Percentiles rank a stretch among this genome's conserved stretches.
Evolutionary conservation across 2,113 vertebrate genomes (phyloP).

Genomic region (Isurus oxyrinchus): DNA sequence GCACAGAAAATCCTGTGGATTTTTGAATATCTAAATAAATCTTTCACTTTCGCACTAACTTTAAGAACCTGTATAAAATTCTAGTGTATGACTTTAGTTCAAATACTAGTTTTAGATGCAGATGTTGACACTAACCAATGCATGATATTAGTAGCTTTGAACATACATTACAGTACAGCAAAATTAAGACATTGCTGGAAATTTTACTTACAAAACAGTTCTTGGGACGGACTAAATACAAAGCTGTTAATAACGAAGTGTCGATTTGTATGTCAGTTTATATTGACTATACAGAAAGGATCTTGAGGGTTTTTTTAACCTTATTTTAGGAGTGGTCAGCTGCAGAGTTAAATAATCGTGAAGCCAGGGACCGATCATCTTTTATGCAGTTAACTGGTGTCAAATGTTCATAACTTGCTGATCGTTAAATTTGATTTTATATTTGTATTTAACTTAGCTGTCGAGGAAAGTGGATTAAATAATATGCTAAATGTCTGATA

Average conservation of each 20-base stretch:
- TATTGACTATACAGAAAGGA: neutral
- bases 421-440: neutral
- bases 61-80: neutral
- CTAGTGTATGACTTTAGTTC: neutral
- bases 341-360: neutral
- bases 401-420: neutral
- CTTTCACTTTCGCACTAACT: neutral
- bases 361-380: neutral
- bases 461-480: neutral
- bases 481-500: neutral
- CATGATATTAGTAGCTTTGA: neutral
- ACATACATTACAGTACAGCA: neutral
- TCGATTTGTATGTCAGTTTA: neutral
- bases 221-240: neutral
- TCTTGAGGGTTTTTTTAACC: neutral
- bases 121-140: neutral
- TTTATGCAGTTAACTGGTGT: neutral
- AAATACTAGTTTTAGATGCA: neutral
- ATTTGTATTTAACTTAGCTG: neutral
- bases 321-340: neutral
- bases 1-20: neutral
- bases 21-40: neutral
- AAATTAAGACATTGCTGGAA: constrained; percentile 10
- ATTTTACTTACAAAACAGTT: neutral
- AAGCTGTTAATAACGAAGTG: neutral